Percentiles rank a stretch among this genome's conserved stretches.
Evolutionary conservation across 2,113 vertebrate species (phyloP).

Genomic region (Petaurus breviceps): DNA sequence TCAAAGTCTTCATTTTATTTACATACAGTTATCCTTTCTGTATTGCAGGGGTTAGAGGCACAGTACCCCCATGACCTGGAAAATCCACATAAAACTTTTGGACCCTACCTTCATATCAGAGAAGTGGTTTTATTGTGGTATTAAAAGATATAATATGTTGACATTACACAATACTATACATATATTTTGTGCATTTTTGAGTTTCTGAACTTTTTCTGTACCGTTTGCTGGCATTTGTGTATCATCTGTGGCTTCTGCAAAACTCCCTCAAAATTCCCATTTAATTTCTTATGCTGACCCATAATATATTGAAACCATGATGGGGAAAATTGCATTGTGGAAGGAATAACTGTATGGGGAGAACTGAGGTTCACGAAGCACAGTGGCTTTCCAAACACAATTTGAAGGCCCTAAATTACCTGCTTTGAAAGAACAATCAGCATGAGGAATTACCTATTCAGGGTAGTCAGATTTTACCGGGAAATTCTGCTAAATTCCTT

Average conservation of each 20-base stretch:
- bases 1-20: not conserved
- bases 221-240: no score
- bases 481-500: no score
- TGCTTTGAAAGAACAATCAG: not conserved
- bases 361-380: not conserved
- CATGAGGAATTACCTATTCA: not conserved
- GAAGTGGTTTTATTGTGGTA: not conserved
- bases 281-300: no score
- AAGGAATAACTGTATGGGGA: no score
- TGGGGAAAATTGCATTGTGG: no score
- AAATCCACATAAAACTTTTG: not conserved
- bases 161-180: not conserved
- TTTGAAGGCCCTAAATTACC: not conserved
- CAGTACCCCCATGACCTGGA: no score
- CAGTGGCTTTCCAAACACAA: not conserved
- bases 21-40: not conserved
- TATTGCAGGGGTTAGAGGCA: no score
- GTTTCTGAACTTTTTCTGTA: not conserved
- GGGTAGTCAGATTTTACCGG: no score
- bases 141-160: not conserved
- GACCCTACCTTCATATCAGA: not conserved
- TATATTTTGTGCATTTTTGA: not conserved
- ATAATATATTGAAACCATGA: no score
- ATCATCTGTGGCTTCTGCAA: no score
- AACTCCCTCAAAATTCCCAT: no score